Evolutionary conservation across 2,113 vertebrate species (phyloP), one percentile per base, ranked within the genome.

Genomic region (Rhinogobius similis): DNA sequence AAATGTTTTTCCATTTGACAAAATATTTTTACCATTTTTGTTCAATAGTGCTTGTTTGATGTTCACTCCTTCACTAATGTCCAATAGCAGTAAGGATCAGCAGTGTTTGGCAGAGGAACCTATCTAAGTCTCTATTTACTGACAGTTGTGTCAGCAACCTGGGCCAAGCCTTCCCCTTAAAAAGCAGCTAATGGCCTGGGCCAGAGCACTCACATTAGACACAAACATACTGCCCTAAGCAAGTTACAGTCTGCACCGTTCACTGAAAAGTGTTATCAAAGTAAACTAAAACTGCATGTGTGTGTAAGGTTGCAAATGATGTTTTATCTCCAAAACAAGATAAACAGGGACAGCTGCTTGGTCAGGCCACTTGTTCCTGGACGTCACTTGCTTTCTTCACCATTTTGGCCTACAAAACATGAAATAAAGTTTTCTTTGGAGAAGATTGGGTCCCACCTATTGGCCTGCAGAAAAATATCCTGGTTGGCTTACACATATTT

Each of bases 141-240:
- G 81, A 81, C 74, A 90, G 81, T 82, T 83, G 86, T 90, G 88
- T 92, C 88, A 91, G 91, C 91, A 90, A 68, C 67, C 82, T 69
- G 83, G 6, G 21, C 63, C 68, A 53, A 79, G 76, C 76, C 73
- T 71, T 69, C 83, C 87, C 88, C 86, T 92, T 91, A 91, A 90
- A 90, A 89, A 87, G 73, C 80, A 79, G 84, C 75, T 89, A 91
- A 89, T 92, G 84, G 81, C 23, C 72, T 73, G 36, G 18, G n/a
- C 26, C 52, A 72, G 69, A 24, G 66, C 55, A 67, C 59, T 63
- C 62, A 46, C 43, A 63, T 48, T 23, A 72, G 12, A 59, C 46
- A 43, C 44, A 71, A 39, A 5, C 50, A n/a, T 52, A 21, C 27
- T n/a, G 3, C 18, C 58, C 27, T 36, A 61, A 36, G 29, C 27